phyloP scores from a whole-genome alignment of 2,113 vertebrate genomes.

The Oryzias melastigma region DNA sequence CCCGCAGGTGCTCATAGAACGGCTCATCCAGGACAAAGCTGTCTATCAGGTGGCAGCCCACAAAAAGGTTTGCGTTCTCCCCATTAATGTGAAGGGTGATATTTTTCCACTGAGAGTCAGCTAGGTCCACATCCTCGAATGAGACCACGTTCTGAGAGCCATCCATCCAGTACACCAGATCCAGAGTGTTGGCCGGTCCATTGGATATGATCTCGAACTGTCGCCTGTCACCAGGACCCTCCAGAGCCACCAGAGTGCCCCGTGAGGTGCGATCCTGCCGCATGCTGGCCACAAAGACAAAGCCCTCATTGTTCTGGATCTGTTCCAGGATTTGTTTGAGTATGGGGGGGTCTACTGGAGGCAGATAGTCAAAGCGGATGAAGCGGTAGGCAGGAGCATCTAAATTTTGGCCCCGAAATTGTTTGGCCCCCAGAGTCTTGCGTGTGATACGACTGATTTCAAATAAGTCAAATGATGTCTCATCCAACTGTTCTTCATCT shows the following conservation, averaged over 20 bases:
- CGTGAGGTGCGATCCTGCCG: conserved; percentile 88
- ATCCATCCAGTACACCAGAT: conserved; percentile 88
- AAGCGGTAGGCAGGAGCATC: conserved; percentile 86
- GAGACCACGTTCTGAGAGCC: conserved; percentile 84
- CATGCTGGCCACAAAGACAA: conserved; percentile 87
- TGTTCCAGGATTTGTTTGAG: conserved; percentile 81
- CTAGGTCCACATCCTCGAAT: conserved; percentile 93
- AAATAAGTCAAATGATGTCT: conserved; percentile 87
- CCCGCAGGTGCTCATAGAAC: conserved; percentile 87
- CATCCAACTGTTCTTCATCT: conserved; percentile 85
- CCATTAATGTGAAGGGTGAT: conserved; percentile 88
- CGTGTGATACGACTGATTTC: conserved; percentile 89
- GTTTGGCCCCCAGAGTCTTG: conserved; percentile 90
- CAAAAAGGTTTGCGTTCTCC: conserved; percentile 88
- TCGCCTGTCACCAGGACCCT: conserved; percentile 79
- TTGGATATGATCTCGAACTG: conserved; percentile 95
- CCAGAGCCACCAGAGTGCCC: conserved; percentile 88
- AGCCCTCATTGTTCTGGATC: conserved; percentile 86
- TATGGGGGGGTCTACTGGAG: conserved; percentile 79
- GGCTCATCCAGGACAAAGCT: conserved; percentile 91
- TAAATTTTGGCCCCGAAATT: conserved; percentile 88
- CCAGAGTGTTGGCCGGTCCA: conserved; percentile 89
- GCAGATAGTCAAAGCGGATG: conserved; percentile 93
- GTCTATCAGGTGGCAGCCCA: conserved; percentile 92
- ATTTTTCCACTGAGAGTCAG: conserved; percentile 95